Evolutionary conservation across 2,888 invertebrate genomes (phyloP).

Genomic region (Micropterix aruncella): DNA sequence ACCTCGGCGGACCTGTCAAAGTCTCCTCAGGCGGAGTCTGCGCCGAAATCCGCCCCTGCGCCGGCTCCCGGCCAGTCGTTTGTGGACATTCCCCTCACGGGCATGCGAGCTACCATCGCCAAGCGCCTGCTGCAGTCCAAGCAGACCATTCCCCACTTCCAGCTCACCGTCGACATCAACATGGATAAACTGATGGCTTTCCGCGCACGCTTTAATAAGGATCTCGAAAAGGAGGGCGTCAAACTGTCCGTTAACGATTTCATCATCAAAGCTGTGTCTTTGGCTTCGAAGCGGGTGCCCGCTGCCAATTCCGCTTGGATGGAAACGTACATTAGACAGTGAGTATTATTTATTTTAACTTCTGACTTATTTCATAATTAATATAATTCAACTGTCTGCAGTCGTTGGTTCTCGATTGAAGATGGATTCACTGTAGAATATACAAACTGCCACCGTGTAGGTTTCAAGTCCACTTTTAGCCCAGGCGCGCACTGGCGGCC

Average conservation of each 20-base stretch:
- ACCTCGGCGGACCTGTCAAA: constrained; percentile 62
- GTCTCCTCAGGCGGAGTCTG: constrained; percentile 16
- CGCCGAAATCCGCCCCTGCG: constrained; percentile 18
- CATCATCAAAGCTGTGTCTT: constrained; percentile 84
- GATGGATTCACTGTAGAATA: too few relatives aligned
- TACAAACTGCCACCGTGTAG: too few relatives aligned
- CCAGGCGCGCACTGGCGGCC: too few relatives aligned
- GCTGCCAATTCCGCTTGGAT: constrained; percentile 94
- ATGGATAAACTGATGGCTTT: constrained; percentile 69
- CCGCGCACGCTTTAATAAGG: constrained; percentile 65
- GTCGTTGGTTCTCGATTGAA: too few relatives aligned
- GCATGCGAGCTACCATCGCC: constrained; percentile 78
- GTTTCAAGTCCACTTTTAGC: too few relatives aligned
- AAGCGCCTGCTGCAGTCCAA: constrained; percentile 81
- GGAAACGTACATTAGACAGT: constrained; percentile 86
- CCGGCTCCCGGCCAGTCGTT: constrained; percentile 37
- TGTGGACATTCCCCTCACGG: constrained; percentile 71
- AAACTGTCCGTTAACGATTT: constrained; percentile 94
- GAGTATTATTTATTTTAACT: constrained; percentile 21
- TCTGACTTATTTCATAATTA: too few relatives aligned
- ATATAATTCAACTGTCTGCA: too few relatives aligned
- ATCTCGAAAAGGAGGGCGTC: constrained; percentile 61
- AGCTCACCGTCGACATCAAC: constrained; percentile 73
- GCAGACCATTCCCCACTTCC: constrained; percentile 93
- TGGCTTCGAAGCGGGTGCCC: constrained; percentile 80